These are phyloP conservation scores for Sebastes nivosus DNA, from an alignment of 2,797 vertebrate species.

Conservation along the genomic window DNA sequence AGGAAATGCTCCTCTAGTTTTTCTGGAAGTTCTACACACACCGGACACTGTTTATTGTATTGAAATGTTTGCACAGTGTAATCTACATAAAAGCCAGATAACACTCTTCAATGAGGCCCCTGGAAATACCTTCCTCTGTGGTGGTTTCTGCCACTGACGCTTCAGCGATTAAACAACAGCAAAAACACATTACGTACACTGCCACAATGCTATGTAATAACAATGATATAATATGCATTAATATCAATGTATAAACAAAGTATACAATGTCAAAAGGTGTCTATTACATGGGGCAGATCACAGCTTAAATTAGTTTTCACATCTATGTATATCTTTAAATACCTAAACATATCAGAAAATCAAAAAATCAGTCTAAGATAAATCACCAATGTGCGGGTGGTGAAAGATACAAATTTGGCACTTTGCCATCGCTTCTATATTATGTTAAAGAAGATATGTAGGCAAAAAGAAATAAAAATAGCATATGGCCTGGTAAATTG, in stretches of 20 bases:
- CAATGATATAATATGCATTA: slow-evolving; percentile 53
- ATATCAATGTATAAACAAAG: slow-evolving; percentile 58
- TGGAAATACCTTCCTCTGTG: slow-evolving; percentile 23
- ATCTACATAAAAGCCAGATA: slow-evolving; percentile 42
- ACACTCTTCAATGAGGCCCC: slow-evolving; percentile 43
- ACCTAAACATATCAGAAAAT: slow-evolving; percentile 61
- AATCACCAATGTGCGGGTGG: slow-evolving; percentile 73
- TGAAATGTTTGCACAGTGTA: slow-evolving; percentile 61
- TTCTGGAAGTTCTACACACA: slow-evolving; percentile 30
- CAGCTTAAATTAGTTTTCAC: slow-evolving; percentile 75
- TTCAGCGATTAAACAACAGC: slow-evolving; percentile 45
- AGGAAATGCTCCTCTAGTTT: slow-evolving; percentile 25
- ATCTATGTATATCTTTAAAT: slow-evolving; percentile 68
- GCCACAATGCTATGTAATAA: slow-evolving; percentile 42
- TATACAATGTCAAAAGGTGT: slow-evolving; percentile 61
- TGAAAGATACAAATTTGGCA: slow-evolving; percentile 76
- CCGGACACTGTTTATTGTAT: slow-evolving; percentile 34
- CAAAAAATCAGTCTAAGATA: slow-evolving; percentile 45
- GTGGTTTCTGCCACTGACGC: slow-evolving; percentile 36
- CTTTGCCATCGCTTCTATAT: slow-evolving; percentile 62
- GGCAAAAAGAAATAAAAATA: slow-evolving; percentile 54
- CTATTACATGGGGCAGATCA: slow-evolving; percentile 59
- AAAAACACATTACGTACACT: slow-evolving; percentile 57
- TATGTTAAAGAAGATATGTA: slow-evolving; percentile 67
- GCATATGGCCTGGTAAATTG: slow-evolving; percentile 62